Conservation (phyloP, 2,113 vertebrate genomes). For the Nothobranchius furzeri region DNA sequence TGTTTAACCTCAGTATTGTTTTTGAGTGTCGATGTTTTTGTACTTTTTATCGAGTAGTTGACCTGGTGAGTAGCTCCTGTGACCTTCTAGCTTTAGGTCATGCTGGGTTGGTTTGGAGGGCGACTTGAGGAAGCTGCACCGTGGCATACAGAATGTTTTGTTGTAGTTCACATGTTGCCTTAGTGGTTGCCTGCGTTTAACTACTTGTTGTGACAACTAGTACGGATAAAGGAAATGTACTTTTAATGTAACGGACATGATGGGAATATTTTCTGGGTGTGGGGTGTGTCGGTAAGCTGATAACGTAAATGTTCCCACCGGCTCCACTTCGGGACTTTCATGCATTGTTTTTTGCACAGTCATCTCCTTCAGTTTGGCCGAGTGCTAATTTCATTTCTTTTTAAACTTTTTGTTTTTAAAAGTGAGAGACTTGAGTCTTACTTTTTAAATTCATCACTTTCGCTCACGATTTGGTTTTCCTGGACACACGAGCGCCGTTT, state of each 20-base stretch:
- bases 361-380: slow-evolving; percentile 42
- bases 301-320: slow-evolving; percentile 43
- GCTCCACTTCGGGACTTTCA: slow-evolving; percentile 22
- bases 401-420: slow-evolving; percentile 47
- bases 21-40: slow-evolving; percentile 54
- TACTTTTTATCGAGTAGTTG: slow-evolving; percentile 68
- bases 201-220: slow-evolving; percentile 66
- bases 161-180: slow-evolving; percentile 83
- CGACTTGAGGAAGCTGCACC: slow-evolving; percentile 23
- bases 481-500: not conserved
- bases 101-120: slow-evolving; percentile 53
- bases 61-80: slow-evolving; percentile 47
- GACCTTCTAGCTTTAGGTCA: slow-evolving; percentile 47
- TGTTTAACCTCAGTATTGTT: slow-evolving; percentile 68
- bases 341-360: slow-evolving; percentile 71
- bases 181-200: slow-evolving; percentile 77
- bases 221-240: slow-evolving; percentile 16
- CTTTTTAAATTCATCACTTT: slow-evolving; percentile 24
- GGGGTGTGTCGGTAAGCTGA: slow-evolving; percentile 46
- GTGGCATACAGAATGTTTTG: slow-evolving; percentile 50
- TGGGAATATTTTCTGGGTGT: slow-evolving; percentile 32
- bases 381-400: slow-evolving; percentile 30
- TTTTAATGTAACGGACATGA: slow-evolving; percentile 45
- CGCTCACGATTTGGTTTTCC: slow-evolving; percentile 33
- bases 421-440: slow-evolving; percentile 37